Evolutionary conservation across 1,140 invertebrate species (phyloP), one percentile per base, ranked within the genome.

Genomic region (Dendroctonus ponderosae): DNA sequence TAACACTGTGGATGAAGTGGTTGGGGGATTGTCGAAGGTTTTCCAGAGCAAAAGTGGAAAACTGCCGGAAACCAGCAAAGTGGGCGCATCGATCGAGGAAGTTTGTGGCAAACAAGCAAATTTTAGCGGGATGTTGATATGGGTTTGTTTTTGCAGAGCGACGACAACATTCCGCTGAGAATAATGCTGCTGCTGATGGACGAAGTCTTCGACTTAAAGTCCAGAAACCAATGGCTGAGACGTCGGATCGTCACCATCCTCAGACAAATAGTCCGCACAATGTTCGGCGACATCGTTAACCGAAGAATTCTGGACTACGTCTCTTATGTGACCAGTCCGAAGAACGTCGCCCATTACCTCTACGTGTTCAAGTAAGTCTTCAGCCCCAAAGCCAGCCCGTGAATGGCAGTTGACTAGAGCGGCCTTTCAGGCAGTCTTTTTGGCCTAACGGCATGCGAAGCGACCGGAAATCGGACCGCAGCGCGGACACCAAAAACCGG

Each of bases 291-390:
- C 74, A 91, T 91, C 71, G 89, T 94, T 14, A 95, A 94, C 80
- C 82, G 92, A 72, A 88, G 92, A 79, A 96, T 98, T 70, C 83
- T 96, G 12, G 94, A 97, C 73, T 90, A 92, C 75, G 94, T 97
- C 6, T 90, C 92, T n/a, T 86, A 87, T 67, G 81, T 95, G 69
- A 96, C 94, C 0, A 93, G 92, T 72, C 91, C 94, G 26, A 88
- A 92, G 64, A 93, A 94, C 78, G 89, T 97, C 62, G 91, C 93
- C 5, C 90, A 92, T 71, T 96, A 95, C 81, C 83, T 98, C 62
- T 87, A 88, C 77, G 82, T 88, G 58, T 90, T 97, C 75, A 93
- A 92, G 92, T 92, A 79, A 85, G 84, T 82, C 67, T 7, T 39
- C 8, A 46, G 4, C 8, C 8, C 43, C 43, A 1, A 46, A 51